Evolutionary conservation across 1,140 invertebrate genomes (phyloP).

Genomic region (Drosophila micromelanica): DNA sequence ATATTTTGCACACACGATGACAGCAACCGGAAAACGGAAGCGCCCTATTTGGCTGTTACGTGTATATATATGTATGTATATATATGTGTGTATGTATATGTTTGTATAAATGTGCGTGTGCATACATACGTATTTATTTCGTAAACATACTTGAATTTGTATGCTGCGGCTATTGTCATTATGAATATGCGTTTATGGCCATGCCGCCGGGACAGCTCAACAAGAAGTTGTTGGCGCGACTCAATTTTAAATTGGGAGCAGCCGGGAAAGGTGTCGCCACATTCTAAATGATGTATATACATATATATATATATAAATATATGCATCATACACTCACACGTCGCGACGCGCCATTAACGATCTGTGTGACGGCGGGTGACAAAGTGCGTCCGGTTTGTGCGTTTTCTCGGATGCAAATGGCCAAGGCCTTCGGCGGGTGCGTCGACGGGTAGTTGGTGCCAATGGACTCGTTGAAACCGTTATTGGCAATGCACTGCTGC

Average conservation of each 20-base stretch:
- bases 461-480: conserved; percentile 49
- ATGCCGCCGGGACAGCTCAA: no score
- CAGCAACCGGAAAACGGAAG: conserved; percentile 69
- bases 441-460: conserved; percentile 24
- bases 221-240: conserved; percentile 2
- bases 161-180: conserved; percentile 17
- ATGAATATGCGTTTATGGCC: conserved; percentile 2
- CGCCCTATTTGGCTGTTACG: conserved; percentile 60
- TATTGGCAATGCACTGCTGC: conserved; percentile 54
- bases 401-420: conserved; percentile 72
- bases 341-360: conserved; percentile 73
- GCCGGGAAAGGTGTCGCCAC: conserved; percentile 60
- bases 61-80: neutral
- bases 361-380: conserved; percentile 58
- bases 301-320: neutral
- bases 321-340: conserved; percentile 54
- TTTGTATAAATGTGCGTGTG: neutral
- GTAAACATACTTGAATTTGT: neutral
- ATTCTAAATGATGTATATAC: conserved; percentile 13
- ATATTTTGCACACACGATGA: conserved; percentile 34
- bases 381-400: conserved; percentile 77
- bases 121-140: neutral
- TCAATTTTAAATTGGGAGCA: conserved; percentile 56
- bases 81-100: neutral
- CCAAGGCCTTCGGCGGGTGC: conserved; percentile 30